Conservation (phyloP, 2,797 vertebrate species). For the Falco cherrug region DNA sequence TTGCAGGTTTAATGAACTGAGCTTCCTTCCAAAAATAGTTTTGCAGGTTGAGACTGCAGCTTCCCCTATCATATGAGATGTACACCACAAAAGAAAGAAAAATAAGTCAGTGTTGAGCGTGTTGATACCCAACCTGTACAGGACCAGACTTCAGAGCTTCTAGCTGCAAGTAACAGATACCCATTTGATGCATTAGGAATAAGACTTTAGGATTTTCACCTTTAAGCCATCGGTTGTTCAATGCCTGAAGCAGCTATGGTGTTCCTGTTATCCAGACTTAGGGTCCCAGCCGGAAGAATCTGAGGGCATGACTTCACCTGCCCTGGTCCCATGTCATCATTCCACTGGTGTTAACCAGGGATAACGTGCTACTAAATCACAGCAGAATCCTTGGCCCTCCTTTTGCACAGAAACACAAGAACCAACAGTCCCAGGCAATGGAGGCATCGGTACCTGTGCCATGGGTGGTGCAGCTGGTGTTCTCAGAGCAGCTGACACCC, state of each 20-base stretch:
- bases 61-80: neutral
- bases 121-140: rapidly evolving
- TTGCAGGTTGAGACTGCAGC: neutral
- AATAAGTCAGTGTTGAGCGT: neutral
- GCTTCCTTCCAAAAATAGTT: neutral
- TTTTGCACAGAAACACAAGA: neutral
- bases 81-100: neutral
- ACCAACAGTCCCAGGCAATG: rapidly evolving
- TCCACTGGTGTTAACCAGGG: neutral
- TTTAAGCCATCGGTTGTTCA: neutral
- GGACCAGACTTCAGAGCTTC: neutral
- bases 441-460: neutral
- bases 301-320: neutral
- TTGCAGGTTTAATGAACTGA: neutral
- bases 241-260: neutral
- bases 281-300: neutral
- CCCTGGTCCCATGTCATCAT: neutral
- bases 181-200: neutral
- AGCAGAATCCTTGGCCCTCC: neutral
- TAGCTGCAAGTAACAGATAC: neutral
- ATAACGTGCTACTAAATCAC: neutral
- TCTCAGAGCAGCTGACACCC: rapidly evolving
- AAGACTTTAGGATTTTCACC: neutral
- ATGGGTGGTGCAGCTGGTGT: neutral
- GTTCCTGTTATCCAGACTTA: neutral